phyloP scores from a whole-genome alignment of 2,113 vertebrate genomes.

The Tachysurus fulvidraco region DNA sequence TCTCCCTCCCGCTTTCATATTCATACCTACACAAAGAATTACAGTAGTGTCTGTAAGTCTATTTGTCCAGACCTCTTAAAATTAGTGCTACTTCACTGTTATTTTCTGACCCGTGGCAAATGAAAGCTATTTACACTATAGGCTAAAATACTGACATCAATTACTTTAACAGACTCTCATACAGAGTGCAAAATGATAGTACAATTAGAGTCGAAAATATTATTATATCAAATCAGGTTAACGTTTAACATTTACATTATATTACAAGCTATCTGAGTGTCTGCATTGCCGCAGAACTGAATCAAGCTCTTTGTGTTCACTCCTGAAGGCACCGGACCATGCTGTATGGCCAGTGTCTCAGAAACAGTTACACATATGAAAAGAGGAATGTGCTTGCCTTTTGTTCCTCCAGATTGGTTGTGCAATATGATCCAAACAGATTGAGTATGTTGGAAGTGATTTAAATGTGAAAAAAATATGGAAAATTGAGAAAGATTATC shows the following conservation, averaged over 20 bases:
- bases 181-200: neutral
- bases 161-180: conserved; percentile 3
- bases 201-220: neutral
- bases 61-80: conserved; percentile 24
- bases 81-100: neutral
- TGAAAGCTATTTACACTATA: neutral
- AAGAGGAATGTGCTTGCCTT: conserved; percentile 14
- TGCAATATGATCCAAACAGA: neutral
- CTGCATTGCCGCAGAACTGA: neutral
- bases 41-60: conserved; percentile 30
- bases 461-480: conserved; percentile 13
- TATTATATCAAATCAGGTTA: conserved; percentile 13
- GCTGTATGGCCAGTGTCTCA: conserved; percentile 11
- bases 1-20: conserved; percentile 26
- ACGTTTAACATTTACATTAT: neutral
- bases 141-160: neutral
- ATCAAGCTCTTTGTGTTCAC: neutral
- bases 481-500: neutral
- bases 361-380: neutral
- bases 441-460: conserved; percentile 13
- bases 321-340: neutral
- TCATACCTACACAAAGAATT: conserved; percentile 14
- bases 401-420: conserved; percentile 28
- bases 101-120: neutral
- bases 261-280: neutral